Evolutionary conservation across 2,797 vertebrate species (phyloP).

Genomic region (Microchirus variegatus): DNA sequence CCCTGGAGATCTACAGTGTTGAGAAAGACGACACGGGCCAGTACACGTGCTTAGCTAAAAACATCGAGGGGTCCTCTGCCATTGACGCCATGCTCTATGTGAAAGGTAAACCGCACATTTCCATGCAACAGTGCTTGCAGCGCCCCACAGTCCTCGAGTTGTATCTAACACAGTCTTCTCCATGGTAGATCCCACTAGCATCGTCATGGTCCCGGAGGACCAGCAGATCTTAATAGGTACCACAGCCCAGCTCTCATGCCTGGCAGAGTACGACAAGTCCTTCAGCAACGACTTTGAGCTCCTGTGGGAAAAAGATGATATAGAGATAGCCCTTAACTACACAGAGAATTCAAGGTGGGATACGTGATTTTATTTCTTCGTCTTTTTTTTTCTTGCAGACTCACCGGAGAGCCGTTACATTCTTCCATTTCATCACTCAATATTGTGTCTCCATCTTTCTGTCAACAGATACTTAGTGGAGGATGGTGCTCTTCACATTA

Average conservation of each 20-base stretch:
- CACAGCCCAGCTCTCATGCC: conserved; percentile 86
- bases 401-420: conserved; percentile 21
- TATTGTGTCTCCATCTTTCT: conserved; percentile 32
- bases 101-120: conserved; percentile 81
- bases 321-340: conserved; percentile 81
- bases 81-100: conserved; percentile 86
- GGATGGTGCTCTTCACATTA: conserved; percentile 85
- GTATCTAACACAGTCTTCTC: conserved; percentile 43
- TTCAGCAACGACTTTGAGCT: conserved; percentile 87
- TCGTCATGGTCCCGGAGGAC: conserved; percentile 82
- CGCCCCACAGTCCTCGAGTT: conserved; percentile 25
- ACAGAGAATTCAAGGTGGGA: conserved; percentile 86
- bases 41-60: conserved; percentile 90
- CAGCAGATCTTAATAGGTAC: conserved; percentile 84
- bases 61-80: conserved; percentile 85
- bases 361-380: conserved; percentile 2
- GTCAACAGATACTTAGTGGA: conserved; percentile 85
- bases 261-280: conserved; percentile 86
- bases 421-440: conserved; percentile 33
- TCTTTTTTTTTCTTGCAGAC: conserved; percentile 17
- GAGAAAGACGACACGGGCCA: conserved; percentile 85
- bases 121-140: not conserved
- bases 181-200: conserved; percentile 88
- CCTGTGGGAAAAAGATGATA: conserved; percentile 89
- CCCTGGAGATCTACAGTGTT: conserved; percentile 84